Conservation (phyloP, 2,113 vertebrate genomes). For the Coptodon bakossiorum region DNA sequence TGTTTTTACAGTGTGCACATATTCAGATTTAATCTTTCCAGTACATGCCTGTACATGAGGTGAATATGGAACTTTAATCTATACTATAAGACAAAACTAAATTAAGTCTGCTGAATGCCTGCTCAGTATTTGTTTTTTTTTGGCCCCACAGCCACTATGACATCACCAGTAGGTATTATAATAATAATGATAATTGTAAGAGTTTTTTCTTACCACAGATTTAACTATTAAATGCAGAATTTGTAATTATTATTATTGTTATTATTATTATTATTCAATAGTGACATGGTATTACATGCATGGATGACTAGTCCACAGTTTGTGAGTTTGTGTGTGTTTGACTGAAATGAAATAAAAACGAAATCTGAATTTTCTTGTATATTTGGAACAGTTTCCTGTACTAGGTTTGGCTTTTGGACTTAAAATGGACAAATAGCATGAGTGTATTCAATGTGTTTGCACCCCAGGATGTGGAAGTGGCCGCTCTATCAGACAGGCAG, state of each 20-base stretch:
- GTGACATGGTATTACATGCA: neutral
- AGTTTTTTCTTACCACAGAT: neutral
- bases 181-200: neutral
- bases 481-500: neutral
- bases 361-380: neutral
- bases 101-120: neutral
- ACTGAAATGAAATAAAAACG: fast-evolving
- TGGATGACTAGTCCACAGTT: neutral
- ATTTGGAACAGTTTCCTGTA: neutral
- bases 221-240: neutral
- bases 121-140: neutral
- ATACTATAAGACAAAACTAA: neutral
- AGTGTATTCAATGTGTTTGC: neutral
- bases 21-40: neutral
- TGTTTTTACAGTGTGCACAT: neutral
- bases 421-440: neutral
- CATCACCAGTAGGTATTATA: neutral
- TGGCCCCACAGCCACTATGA: neutral
- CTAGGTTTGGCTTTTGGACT: neutral
- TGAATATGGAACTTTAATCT: neutral
- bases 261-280: neutral
- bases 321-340: neutral
- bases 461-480: neutral
- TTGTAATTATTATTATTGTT: neutral
- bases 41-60: neutral